Conservation (phyloP, 2,888 invertebrate genomes). For the Drosophila siamana region DNA sequence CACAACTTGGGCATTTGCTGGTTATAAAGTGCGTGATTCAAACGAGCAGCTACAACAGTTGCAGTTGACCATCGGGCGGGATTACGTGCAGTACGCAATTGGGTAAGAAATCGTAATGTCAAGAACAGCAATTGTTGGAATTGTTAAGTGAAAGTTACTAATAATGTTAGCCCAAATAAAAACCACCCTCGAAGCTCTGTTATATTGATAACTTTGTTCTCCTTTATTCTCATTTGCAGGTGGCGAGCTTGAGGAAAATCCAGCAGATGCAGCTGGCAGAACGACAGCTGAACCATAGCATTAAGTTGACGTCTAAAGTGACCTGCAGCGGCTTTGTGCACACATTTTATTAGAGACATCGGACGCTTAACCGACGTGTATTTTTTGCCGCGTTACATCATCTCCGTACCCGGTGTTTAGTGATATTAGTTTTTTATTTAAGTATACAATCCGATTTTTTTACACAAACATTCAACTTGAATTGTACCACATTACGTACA, state of each 20-base stretch:
- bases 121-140: background rate
- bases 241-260: conserved; percentile 66
- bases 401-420: conserved; percentile 71
- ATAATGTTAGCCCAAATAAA: background rate
- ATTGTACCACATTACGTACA: conserved; percentile 21
- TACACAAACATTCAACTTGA: conserved; percentile 25
- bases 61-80: conserved; percentile 40
- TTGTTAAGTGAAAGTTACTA: conserved; percentile 6
- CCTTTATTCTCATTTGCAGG: conserved; percentile 41
- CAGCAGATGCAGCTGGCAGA: conserved; percentile 27
- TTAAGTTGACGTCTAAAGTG: conserved; percentile 57
- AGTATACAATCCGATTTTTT: conserved; percentile 36
- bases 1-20: conserved; percentile 32
- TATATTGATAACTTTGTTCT: conserved; percentile 5
- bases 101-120: background rate
- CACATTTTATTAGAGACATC: conserved; percentile 66
- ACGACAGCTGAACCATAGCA: conserved; percentile 38
- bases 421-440: conserved; percentile 77
- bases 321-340: conserved; percentile 58
- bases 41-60: conserved; percentile 50
- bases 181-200: background rate
- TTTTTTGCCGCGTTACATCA: conserved; percentile 50
- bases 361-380: conserved; percentile 66
- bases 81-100: conserved; percentile 50
- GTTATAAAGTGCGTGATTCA: conserved; percentile 72